phyloP scores from a whole-genome alignment of 2,113 vertebrate species.

The Sterrhoptilus dennistouni region DNA sequence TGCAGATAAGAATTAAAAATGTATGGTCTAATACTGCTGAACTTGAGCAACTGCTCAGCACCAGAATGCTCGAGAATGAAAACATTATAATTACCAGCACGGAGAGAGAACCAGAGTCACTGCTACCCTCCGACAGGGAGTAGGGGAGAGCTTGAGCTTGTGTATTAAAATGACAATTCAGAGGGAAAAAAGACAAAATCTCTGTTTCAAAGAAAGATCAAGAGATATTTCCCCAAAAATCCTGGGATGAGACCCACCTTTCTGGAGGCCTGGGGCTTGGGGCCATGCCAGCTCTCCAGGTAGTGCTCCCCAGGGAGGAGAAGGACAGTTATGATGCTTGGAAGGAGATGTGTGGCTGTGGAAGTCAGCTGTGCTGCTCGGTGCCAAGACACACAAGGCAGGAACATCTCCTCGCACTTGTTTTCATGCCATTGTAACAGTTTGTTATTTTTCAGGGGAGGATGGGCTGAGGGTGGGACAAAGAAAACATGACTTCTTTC shows the following conservation, averaged over 20 bases:
- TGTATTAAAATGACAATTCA: not conserved
- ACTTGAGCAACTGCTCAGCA: not conserved
- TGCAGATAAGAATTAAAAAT: not conserved
- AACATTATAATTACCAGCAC: not conserved
- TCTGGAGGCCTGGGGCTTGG: not conserved
- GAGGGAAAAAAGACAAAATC: not conserved
- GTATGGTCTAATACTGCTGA: not conserved
- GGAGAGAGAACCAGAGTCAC: not conserved
- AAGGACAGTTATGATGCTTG: not conserved
- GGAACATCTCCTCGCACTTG: not conserved
- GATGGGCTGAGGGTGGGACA: not conserved
- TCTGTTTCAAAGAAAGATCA: not conserved
- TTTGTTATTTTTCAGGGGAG: constrained; percentile 29
- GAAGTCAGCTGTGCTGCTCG: not conserved
- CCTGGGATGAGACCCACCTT: not conserved
- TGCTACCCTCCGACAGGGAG: rapidly evolving
- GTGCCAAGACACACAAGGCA: constrained; percentile 41
- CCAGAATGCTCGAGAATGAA: not conserved
- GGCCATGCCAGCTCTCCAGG: not conserved
- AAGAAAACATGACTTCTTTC: not conserved
- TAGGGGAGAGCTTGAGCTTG: not conserved
- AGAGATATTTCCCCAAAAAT: not conserved
- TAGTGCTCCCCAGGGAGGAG: not conserved
- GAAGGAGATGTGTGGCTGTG: not conserved
- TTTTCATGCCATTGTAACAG: not conserved